These are phyloP conservation scores for Pelobates cultripes DNA, from an alignment of 2,797 vertebrate genomes.

Conservation along the genomic window DNA sequence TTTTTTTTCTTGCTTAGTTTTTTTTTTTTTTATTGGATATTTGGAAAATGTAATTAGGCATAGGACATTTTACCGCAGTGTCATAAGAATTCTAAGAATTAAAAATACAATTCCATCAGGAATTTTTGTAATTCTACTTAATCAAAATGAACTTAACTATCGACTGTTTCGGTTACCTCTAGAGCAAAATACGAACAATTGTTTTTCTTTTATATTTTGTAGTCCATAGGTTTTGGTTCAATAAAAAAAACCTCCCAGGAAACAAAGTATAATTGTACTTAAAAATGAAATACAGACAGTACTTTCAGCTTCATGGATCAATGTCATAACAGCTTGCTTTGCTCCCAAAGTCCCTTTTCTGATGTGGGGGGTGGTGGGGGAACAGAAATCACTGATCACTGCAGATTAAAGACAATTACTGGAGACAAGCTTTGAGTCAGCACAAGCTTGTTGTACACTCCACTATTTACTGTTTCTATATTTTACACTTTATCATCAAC, in stretches of 20 bases:
- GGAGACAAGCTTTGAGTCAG: conserved; percentile 39
- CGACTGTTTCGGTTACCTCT: background rate
- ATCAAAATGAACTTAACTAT: too few relatives aligned
- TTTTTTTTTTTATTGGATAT: background rate
- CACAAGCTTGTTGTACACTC: conserved; percentile 7
- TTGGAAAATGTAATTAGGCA: background rate
- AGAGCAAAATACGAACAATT: background rate
- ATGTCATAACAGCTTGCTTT: conserved; percentile 4
- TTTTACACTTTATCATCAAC: background rate
- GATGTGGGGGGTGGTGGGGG: background rate
- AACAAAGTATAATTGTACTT: conserved; percentile 7
- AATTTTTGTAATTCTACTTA: too few relatives aligned
- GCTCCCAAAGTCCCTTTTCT: conserved; percentile 17
- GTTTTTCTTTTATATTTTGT: background rate
- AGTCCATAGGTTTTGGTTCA: too few relatives aligned
- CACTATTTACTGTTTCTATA: conserved; percentile 14
- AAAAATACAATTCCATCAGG: too few relatives aligned
- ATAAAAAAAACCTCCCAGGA: background rate
- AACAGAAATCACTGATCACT: conserved; percentile 41
- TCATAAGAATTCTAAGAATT: too few relatives aligned
- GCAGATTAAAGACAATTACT: conserved; percentile 43
- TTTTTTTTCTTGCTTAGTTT: too few relatives aligned
- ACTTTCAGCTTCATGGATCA: conserved; percentile 15
- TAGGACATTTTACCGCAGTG: background rate
- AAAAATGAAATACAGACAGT: background rate